Conservation (phyloP, 2,797 vertebrate genomes). For the Esox lucius region DNA sequence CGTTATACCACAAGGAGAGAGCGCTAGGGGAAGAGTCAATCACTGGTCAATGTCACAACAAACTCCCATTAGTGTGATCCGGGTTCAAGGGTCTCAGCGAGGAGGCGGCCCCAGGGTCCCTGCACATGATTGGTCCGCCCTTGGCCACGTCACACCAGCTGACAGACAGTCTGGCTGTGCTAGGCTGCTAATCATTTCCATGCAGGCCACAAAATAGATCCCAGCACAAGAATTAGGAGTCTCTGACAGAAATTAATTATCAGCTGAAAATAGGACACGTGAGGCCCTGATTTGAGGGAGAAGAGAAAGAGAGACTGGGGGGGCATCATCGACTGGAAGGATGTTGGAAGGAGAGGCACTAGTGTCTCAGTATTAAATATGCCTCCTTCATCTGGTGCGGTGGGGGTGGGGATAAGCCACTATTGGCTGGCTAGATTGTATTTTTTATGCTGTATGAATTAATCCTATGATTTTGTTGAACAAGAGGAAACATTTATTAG, state of each 20-base stretch:
- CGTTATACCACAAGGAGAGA: constrained; percentile 28
- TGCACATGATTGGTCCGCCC: constrained; percentile 57
- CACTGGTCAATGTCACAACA: constrained; percentile 39
- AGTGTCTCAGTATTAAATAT: no score
- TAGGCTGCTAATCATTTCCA: constrained; percentile 15
- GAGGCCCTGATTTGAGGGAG: constrained; percentile 36
- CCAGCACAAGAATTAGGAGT: constrained; percentile 53
- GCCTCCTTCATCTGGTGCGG: no score
- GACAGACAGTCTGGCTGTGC: not conserved
- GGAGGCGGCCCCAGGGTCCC: not conserved
- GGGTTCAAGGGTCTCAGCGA: constrained; percentile 7
- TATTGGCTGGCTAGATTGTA: no score
- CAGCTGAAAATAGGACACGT: constrained; percentile 53
- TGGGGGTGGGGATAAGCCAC: no score
- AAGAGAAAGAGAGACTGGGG: not conserved
- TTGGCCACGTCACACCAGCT: constrained; percentile 54
- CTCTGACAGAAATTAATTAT: constrained; percentile 64
- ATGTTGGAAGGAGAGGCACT: not conserved
- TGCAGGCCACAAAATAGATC: constrained; percentile 42
- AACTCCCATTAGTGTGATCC: constrained; percentile 28
- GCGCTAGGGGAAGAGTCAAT: constrained; percentile 31
- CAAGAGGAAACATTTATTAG: not conserved
- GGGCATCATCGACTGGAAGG: no score
- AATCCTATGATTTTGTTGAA: not conserved
- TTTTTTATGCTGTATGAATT: not conserved